Conservation (phyloP, 2,888 invertebrate genomes). For the Phortica magna region DNA sequence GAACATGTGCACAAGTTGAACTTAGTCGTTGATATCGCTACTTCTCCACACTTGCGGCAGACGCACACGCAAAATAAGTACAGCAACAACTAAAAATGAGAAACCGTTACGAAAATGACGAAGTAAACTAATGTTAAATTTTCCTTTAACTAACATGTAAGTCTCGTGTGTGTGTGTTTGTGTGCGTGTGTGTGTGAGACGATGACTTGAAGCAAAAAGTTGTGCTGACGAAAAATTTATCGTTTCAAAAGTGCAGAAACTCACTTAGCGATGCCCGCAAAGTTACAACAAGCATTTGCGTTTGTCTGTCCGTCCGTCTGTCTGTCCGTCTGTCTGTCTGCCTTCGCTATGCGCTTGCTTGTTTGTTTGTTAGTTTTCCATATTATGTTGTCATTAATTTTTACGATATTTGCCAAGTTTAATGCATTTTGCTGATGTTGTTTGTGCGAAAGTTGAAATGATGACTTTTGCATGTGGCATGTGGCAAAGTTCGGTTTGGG, state of each 20-base stretch:
- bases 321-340: not conserved
- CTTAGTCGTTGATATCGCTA: not conserved
- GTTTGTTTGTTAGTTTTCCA: slow-evolving; percentile 41
- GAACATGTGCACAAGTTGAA: slow-evolving; percentile 26
- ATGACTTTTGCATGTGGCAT: slow-evolving; percentile 48
- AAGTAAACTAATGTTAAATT: not conserved
- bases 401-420: slow-evolving; percentile 68
- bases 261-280: not conserved
- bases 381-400: slow-evolving; percentile 65
- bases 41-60: not conserved
- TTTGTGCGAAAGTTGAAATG: slow-evolving; percentile 42
- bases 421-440: slow-evolving; percentile 62
- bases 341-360: not conserved
- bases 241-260: not conserved
- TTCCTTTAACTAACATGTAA: slow-evolving; percentile 19
- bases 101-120: not conserved
- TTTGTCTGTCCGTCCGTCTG: not conserved
- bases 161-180: not conserved
- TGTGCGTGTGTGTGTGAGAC: not conserved
- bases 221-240: slow-evolving; percentile 22
- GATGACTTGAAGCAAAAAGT: not conserved
- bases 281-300: slow-evolving; percentile 4
- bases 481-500: slow-evolving; percentile 25
- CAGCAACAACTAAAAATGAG: not conserved
- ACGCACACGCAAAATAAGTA: not conserved